phyloP scores from a whole-genome alignment of 2,113 vertebrate species.

The Prunella fulvescens region DNA sequence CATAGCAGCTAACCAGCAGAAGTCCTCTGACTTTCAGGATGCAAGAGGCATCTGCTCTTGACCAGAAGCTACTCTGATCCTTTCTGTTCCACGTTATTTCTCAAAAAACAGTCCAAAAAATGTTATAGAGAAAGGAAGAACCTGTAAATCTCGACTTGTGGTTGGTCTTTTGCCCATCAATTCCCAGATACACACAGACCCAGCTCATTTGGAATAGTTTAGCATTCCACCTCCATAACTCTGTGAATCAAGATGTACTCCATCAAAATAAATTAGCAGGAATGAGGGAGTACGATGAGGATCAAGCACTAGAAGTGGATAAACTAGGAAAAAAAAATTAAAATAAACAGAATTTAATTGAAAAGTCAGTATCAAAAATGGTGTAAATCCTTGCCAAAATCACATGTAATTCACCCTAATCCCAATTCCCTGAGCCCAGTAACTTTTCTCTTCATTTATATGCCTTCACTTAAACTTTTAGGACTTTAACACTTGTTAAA shows the following conservation, averaged over 20 bases:
- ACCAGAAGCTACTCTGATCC: not conserved
- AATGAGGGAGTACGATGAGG: accelerated
- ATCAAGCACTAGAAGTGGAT: not conserved
- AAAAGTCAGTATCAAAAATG: not conserved
- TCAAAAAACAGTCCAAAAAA: not conserved
- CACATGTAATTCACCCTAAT: not conserved
- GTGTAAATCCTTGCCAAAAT: not conserved
- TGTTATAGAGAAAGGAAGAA: not conserved
- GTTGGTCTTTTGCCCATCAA: not conserved
- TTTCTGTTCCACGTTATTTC: not conserved
- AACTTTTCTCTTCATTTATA: not conserved
- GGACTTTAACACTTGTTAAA: not conserved
- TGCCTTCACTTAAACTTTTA: not conserved
- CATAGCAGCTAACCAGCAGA: not conserved
- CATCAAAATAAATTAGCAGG: not conserved
- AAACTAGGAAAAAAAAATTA: not conserved
- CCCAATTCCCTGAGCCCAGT: not conserved
- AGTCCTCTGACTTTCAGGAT: not conserved
- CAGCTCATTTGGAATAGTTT: not conserved
- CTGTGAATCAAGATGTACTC: accelerated
- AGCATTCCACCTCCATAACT: not conserved
- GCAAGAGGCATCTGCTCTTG: not conserved
- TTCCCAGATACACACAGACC: not conserved
- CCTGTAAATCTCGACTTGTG: not conserved
- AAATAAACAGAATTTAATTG: not conserved